These are phyloP conservation scores for Chelmon rostratus DNA, from an alignment of 2,797 vertebrate genomes.

Conservation along the genomic window DNA sequence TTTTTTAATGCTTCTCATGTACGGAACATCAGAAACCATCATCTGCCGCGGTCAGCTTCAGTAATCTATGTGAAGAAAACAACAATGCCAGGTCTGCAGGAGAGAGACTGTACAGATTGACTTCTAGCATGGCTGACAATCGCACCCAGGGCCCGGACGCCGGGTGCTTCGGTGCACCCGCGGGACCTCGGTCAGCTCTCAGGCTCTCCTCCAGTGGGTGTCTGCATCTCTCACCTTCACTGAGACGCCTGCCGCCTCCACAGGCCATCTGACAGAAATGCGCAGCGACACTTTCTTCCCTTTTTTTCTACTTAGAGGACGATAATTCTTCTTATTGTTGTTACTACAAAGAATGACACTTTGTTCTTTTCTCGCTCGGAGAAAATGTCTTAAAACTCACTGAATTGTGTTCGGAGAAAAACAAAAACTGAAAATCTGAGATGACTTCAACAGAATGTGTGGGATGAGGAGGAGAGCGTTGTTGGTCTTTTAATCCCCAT, in stretches of 20 bases:
- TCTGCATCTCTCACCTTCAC: slow-evolving; percentile 80
- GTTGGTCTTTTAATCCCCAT: slow-evolving; percentile 82
- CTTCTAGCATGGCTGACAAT: slow-evolving; percentile 76
- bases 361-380: slow-evolving; percentile 78
- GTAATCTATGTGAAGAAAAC: slow-evolving; percentile 78
- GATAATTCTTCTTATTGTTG: slow-evolving; percentile 70
- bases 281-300: slow-evolving; percentile 89
- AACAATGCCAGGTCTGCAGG: slow-evolving; percentile 77
- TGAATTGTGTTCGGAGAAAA: slow-evolving; percentile 58
- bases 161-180: slow-evolving; percentile 74
- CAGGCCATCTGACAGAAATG: slow-evolving; percentile 82
- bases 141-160: slow-evolving; percentile 76
- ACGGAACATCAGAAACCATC: slow-evolving; percentile 56
- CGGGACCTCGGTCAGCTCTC: slow-evolving; percentile 81
- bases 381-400: slow-evolving; percentile 84
- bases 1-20: slow-evolving; percentile 58
- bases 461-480: slow-evolving; percentile 72
- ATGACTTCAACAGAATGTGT: slow-evolving; percentile 81
- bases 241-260: slow-evolving; percentile 76
- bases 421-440: slow-evolving; percentile 68
- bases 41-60: slow-evolving; percentile 79
- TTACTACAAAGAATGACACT: slow-evolving; percentile 77
- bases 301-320: slow-evolving; percentile 82
- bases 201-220: slow-evolving; percentile 83
- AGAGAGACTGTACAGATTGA: slow-evolving; percentile 72